A percentile compares a stretch with the other conserved stretches of the same genome.
Conservation (phyloP, 2,888 invertebrate species). For the Pristionchus fissidentatus region DNA sequence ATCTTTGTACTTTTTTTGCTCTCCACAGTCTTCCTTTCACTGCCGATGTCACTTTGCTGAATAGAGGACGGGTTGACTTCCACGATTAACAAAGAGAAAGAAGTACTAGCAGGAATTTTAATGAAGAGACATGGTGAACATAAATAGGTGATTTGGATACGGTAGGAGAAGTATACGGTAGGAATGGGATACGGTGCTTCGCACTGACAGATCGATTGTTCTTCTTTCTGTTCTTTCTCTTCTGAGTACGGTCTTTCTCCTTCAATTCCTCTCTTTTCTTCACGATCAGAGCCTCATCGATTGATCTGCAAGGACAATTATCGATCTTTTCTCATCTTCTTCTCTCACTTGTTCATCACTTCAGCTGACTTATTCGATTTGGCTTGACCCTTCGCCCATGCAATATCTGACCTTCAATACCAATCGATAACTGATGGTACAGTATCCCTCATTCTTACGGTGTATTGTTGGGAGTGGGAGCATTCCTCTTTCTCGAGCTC, state of each 20-base stretch:
- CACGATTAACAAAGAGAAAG: too few relatives aligned
- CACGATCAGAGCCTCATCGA: not conserved
- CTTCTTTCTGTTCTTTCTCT: constrained; percentile 14
- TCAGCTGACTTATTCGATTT: not conserved
- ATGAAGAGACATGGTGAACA: too few relatives aligned
- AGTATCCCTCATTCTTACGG: not conserved
- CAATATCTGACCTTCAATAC: not conserved
- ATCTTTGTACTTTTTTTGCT: not conserved
- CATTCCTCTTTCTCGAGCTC: not conserved
- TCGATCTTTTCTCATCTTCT: not conserved
- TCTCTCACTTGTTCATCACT: not conserved
- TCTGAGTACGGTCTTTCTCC: not conserved
- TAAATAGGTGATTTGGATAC: too few relatives aligned
- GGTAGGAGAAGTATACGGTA: too few relatives aligned
- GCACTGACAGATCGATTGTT: not conserved
- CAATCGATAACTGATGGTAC: too few relatives aligned
- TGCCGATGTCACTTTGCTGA: not conserved
- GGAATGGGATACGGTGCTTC: too few relatives aligned
- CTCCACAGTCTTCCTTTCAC: not conserved
- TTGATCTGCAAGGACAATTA: not conserved
- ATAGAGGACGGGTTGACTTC: too few relatives aligned
- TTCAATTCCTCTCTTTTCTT: not conserved
- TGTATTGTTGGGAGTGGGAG: too few relatives aligned
- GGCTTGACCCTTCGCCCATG: not conserved
- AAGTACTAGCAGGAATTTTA: too few relatives aligned